Percentiles rank a stretch among this genome's conserved stretches.
Evolutionary conservation across 2,888 invertebrate species (phyloP).

Genomic region (Latheticus oryzae): DNA sequence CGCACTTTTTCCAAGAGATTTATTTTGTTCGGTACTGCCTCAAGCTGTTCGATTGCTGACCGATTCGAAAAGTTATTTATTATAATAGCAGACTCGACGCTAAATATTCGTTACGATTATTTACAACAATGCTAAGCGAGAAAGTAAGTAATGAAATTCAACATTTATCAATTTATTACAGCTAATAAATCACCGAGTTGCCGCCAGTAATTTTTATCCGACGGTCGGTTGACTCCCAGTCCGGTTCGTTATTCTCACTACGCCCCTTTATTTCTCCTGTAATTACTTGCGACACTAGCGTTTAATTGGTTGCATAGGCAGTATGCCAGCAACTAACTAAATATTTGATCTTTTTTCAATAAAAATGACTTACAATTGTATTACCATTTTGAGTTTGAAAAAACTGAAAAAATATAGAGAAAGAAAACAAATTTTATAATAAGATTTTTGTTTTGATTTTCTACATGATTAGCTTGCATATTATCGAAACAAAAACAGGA

Average conservation of each 20-base stretch:
- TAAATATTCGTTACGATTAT: constrained; percentile 50
- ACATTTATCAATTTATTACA: constrained; percentile 46
- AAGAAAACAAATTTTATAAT: too few relatives aligned
- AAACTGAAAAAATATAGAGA: too few relatives aligned
- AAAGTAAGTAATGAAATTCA: constrained; percentile 51
- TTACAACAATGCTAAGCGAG: constrained; percentile 49
- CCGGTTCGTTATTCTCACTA: constrained; percentile 27
- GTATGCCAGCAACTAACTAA: too few relatives aligned
- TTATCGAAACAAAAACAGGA: too few relatives aligned
- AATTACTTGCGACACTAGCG: constrained; percentile 3
- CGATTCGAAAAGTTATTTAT: constrained; percentile 46
- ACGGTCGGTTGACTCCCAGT: constrained; percentile 26
- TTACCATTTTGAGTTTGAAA: too few relatives aligned
- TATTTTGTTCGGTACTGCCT: constrained; percentile 48
- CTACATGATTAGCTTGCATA: too few relatives aligned
- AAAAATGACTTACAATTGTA: too few relatives aligned
- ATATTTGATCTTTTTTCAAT: background rate
- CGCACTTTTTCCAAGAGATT: constrained; percentile 56
- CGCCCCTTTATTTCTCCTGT: constrained; percentile 16
- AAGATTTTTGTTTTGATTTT: too few relatives aligned
- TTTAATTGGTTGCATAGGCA: constrained; percentile 3
- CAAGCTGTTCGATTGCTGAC: constrained; percentile 44
- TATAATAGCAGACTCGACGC: constrained; percentile 46
- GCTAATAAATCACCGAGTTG: constrained; percentile 33
- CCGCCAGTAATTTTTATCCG: constrained; percentile 30